phyloP scores from a whole-genome alignment of 1,140 invertebrate genomes.

The Drosophila tsacasi region DNA sequence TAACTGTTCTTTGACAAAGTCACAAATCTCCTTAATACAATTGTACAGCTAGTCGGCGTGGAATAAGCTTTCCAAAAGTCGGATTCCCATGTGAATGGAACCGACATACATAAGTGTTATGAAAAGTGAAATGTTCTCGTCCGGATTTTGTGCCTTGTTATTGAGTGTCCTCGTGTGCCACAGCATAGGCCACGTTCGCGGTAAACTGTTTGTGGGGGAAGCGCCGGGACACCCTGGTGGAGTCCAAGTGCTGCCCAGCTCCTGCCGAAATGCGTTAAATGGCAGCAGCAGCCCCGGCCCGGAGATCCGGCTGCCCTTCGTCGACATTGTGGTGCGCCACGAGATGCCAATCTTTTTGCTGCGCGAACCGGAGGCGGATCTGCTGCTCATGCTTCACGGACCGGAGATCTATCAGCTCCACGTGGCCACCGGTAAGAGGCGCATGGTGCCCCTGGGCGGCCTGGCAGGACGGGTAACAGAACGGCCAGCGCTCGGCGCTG shows the following conservation, averaged over 20 bases:
- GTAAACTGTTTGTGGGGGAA: background rate
- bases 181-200: background rate
- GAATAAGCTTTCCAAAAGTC: background rate
- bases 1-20: background rate
- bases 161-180: slow-evolving; percentile 2
- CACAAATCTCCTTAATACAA: background rate
- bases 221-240: background rate
- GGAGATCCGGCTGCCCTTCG: slow-evolving; percentile 71
- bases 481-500: slow-evolving; percentile 35
- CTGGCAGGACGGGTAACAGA: slow-evolving; percentile 45
- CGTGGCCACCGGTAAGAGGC: slow-evolving; percentile 51
- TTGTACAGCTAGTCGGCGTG: slow-evolving; percentile 6
- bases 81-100: slow-evolving; percentile 18
- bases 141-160: background rate
- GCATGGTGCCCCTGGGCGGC: slow-evolving; percentile 59
- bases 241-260: slow-evolving; percentile 44
- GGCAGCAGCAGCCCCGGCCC: slow-evolving; percentile 45
- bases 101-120: background rate
- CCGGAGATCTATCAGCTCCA: slow-evolving; percentile 65
- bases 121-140: slow-evolving; percentile 28
- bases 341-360: slow-evolving; percentile 59
- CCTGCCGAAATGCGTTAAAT: slow-evolving; percentile 43
- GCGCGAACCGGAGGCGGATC: slow-evolving; percentile 44
- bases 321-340: slow-evolving; percentile 68
- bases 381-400: slow-evolving; percentile 69